Evolutionary conservation across 30 jellyfish, hydroid and myxozoan species (phyloP).

Genomic region (Cassiopea xamachana): DNA sequence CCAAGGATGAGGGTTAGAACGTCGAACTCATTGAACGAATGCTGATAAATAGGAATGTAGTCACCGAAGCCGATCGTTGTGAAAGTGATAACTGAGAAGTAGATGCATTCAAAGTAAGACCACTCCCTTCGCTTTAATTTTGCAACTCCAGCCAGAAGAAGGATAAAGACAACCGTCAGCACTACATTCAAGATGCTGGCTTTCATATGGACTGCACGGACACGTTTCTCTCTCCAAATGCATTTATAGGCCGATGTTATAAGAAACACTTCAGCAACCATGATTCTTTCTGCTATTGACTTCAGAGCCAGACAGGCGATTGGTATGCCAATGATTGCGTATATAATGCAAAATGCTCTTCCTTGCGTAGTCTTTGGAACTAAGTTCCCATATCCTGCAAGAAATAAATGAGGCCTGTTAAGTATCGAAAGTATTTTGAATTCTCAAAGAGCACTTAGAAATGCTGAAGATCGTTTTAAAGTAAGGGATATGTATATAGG

Average conservation of each 20-base stretch:
- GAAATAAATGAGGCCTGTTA: background rate
- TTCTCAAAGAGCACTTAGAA: background rate
- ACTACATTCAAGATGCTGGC: constrained; percentile 38
- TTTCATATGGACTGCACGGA: constrained; percentile 46
- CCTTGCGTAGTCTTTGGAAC: constrained; percentile 58
- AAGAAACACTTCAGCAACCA: constrained; percentile 8
- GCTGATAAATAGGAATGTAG: constrained; percentile 48
- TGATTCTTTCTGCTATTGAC: constrained; percentile 58
- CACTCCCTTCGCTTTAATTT: constrained; percentile 56
- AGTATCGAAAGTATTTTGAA: background rate
- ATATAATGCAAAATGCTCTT: constrained; percentile 55
- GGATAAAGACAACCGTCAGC: constrained; percentile 35
- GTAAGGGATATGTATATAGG: no score
- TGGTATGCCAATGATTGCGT: constrained; percentile 66
- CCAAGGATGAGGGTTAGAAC: constrained; percentile 35
- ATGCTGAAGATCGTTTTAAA: no score
- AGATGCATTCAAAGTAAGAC: constrained; percentile 65
- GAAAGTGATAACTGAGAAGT: constrained; percentile 49
- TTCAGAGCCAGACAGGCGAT: constrained; percentile 66
- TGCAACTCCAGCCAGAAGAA: constrained; percentile 46
- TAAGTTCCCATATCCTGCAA: constrained; percentile 65
- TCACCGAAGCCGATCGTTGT: constrained; percentile 79
- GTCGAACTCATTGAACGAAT: constrained; percentile 49
- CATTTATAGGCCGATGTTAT: background rate
- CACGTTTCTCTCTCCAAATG: constrained; percentile 10